phyloP scores from a whole-genome alignment of 2,888 invertebrate species.

The Isoperla grammatica region DNA sequence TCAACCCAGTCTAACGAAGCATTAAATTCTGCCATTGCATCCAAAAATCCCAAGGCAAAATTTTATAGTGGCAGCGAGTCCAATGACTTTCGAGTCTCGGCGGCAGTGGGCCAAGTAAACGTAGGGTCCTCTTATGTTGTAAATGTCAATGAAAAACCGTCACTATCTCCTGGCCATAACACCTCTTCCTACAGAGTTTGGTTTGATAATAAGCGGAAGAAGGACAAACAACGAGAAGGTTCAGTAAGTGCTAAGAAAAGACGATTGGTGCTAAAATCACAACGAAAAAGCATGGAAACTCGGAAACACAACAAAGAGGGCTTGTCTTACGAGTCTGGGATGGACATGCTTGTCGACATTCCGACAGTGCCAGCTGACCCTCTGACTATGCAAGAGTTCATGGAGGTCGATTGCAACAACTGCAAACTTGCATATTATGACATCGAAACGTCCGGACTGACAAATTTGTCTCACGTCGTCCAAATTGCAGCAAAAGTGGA shows the following conservation, averaged over 20 bases:
- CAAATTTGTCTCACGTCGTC: not conserved
- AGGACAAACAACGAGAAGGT: not conserved
- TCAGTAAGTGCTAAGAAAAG: not conserved
- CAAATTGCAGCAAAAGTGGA: constrained; percentile 1
- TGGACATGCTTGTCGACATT: not conserved
- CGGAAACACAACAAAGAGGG: not conserved
- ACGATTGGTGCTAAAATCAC: not conserved
- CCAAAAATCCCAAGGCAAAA: no score
- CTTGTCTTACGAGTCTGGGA: constrained; percentile 1
- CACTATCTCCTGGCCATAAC: not conserved
- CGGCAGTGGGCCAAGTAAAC: no score
- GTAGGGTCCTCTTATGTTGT: no score
- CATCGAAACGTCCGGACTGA: not conserved
- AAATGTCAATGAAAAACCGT: not conserved
- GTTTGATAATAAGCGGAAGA: not conserved
- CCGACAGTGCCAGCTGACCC: not conserved
- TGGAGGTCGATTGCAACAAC: not conserved
- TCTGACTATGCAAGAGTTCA: not conserved
- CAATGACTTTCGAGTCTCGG: no score
- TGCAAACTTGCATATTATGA: constrained; percentile 1
- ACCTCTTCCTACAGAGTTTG: not conserved
- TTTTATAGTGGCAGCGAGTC: no score
- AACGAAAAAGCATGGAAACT: not conserved
- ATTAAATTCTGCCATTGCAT: no score
- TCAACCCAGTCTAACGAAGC: no score